These are phyloP conservation scores for Frankliniella fusca DNA, from an alignment of 2,888 invertebrate genomes.

Conservation along the genomic window DNA sequence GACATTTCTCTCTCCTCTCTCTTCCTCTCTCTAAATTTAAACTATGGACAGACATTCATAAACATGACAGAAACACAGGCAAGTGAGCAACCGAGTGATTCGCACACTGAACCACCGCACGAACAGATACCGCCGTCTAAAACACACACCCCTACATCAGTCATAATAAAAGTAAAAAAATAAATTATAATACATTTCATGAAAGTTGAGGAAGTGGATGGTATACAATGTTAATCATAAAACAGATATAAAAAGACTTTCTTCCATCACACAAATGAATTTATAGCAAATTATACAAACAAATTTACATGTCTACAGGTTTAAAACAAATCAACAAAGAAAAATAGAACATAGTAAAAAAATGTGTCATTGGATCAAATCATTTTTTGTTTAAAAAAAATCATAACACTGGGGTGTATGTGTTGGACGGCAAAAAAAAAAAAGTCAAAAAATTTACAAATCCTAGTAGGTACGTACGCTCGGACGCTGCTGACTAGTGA, in stretches of 20 bases:
- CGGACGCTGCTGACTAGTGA: conserved; percentile 22
- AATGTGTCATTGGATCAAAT: conserved; percentile 8
- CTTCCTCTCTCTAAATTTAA: conserved; percentile 19
- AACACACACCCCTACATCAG: conserved; percentile 23
- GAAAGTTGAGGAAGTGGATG: conserved; percentile 20
- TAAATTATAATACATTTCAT: conserved; percentile 14
- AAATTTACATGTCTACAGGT: conserved; percentile 25
- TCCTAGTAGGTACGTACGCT: neutral
- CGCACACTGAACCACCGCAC: conserved; percentile 7
- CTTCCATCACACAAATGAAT: conserved; percentile 1
- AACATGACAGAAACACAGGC: conserved; percentile 22
- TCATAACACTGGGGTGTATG: conserved; percentile 20
- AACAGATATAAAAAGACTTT: conserved; percentile 6
- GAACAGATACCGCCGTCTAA: neutral
- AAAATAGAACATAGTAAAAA: conserved; percentile 17
- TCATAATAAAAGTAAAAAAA: conserved; percentile 21
- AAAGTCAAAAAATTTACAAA: neutral
- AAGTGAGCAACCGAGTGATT: conserved; percentile 24
- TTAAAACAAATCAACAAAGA: conserved; percentile 18
- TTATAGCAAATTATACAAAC: conserved; percentile 14
- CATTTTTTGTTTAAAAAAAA: neutral
- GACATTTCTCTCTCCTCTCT: neutral
- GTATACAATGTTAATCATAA: conserved; percentile 22
- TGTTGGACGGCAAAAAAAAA: conserved; percentile 14
- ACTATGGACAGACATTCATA: conserved; percentile 17